Evolutionary conservation across 2,888 invertebrate species (phyloP).

Genomic region (Synergus itoensis): DNA sequence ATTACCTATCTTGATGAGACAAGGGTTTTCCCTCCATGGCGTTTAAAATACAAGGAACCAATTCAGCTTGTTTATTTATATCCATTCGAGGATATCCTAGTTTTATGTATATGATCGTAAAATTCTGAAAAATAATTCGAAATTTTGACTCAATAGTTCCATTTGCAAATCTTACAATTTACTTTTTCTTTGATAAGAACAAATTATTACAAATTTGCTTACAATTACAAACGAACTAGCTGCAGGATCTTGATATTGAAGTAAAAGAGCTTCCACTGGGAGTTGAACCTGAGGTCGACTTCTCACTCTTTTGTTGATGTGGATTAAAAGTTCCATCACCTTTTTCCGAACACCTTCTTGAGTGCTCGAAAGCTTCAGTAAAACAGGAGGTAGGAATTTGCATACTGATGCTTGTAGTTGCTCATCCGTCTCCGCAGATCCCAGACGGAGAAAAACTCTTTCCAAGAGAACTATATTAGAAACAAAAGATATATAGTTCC

Average conservation of each 20-base stretch:
- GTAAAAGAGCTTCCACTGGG: slow-evolving; percentile 90
- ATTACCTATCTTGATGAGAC: slow-evolving; percentile 90
- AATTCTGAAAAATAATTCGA: slow-evolving; percentile 84
- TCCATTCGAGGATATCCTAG: slow-evolving; percentile 93
- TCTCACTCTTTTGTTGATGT: slow-evolving; percentile 94
- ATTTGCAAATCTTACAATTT: neutral
- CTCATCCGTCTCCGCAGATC: slow-evolving; percentile 93
- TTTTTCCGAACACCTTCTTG: slow-evolving; percentile 90
- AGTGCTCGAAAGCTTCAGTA: slow-evolving; percentile 92
- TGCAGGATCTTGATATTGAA: slow-evolving; percentile 88
- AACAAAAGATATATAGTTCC: slow-evolving; percentile 23
- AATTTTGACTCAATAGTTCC: slow-evolving; percentile 29
- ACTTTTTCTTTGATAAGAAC: neutral
- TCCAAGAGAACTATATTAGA: slow-evolving; percentile 87
- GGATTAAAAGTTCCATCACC: slow-evolving; percentile 95
- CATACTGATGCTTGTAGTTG: slow-evolving; percentile 89
- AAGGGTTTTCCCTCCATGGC: slow-evolving; percentile 90
- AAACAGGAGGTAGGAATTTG: slow-evolving; percentile 92
- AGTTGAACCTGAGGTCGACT: slow-evolving; percentile 90
- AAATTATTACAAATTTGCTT: slow-evolving; percentile 72
- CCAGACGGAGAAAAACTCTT: slow-evolving; percentile 92
- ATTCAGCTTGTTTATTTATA: slow-evolving; percentile 85
- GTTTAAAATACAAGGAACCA: slow-evolving; percentile 87
- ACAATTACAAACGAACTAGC: slow-evolving; percentile 90
- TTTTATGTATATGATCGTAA: slow-evolving; percentile 95